Base-by-base conservation (phyloP, 1,140 invertebrate species). In the Cherax quadricarinatus region DNA sequence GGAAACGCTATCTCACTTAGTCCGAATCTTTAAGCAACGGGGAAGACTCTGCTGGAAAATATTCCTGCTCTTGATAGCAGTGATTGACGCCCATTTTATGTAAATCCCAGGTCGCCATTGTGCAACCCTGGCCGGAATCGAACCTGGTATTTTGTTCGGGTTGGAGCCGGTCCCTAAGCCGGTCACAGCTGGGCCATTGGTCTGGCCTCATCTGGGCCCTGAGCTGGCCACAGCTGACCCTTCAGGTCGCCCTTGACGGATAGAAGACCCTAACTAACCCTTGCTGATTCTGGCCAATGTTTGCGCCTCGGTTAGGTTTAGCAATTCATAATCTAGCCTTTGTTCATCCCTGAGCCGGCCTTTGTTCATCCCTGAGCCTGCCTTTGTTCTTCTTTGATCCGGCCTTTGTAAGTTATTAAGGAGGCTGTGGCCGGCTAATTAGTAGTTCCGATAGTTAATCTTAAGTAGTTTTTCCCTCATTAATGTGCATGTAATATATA, bases 41-140 rank as follows among this genome's bases (percentile, higher is more conserved):
- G 86, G 5, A 14, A 12, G 86, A 88, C 21, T 30, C 24, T 49
- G 24, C 16, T 62, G 86, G 78, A 88, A 81, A 81, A 88, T 48
- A 30, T 49, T 30, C 86, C 86, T 80, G 86, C 78, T 78, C 86
- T 62, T 88, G 86, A 88, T 88, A 88, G 51, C 79, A 79, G 86
- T 88, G 86, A 88, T 88, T 79, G 86, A 88, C 86, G 86, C 86
- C 73, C 30, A 62, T 81, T 88, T 88, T 88, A 88, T 88, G 86
- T 88, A 80, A 88, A 88, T 88, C 86, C 86, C 5, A 48, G 86
- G 16, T 60, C 48, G 86, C 86, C 86, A 88, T 88, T 88, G 86
- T 88, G 86, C 30, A 48, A 53, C 78, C 14, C 49, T n/a, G 86
- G 78, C 78, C 86, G 78, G 51, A 88, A 81, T 81, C 86, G 57